Conservation (phyloP, 2,888 invertebrate species). For the Trichacis sp. region DNA sequence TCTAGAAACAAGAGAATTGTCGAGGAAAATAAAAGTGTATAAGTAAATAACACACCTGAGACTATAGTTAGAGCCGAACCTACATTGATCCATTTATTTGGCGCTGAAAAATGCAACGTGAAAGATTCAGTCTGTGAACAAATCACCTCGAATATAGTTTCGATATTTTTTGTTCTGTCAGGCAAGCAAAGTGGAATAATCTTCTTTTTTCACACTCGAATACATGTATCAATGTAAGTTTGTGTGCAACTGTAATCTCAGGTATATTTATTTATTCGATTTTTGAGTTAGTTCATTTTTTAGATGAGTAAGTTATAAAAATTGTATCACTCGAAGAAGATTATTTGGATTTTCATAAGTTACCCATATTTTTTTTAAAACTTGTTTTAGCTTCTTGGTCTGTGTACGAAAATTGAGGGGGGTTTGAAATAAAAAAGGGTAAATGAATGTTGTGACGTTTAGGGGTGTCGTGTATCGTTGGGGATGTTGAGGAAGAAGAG, state of each 20-base stretch:
- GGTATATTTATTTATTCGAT: background rate
- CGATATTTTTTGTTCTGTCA: too few relatives aligned
- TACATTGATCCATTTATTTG: slow-evolving; percentile 1
- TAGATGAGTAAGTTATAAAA: too few relatives aligned
- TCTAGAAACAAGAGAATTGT: background rate
- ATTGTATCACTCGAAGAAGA: too few relatives aligned
- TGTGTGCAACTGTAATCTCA: background rate
- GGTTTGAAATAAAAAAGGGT: too few relatives aligned
- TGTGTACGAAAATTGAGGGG: too few relatives aligned
- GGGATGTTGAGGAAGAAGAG: slow-evolving; percentile 9
- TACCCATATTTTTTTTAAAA: too few relatives aligned
- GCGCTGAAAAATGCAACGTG: background rate
- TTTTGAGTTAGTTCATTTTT: background rate
- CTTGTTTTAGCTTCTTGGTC: too few relatives aligned
- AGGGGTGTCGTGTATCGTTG: slow-evolving; percentile 4
- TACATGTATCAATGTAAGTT: background rate
- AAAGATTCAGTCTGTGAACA: background rate
- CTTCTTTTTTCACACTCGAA: too few relatives aligned
- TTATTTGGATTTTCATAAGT: too few relatives aligned
- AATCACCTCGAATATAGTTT: background rate
- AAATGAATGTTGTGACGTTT: slow-evolving; percentile 8
- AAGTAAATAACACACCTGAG: background rate
- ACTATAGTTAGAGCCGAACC: background rate
- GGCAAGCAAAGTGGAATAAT: too few relatives aligned
- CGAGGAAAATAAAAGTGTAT: background rate